Conservation (phyloP, 1,140 invertebrate species). For the Halesus radiatus region DNA sequence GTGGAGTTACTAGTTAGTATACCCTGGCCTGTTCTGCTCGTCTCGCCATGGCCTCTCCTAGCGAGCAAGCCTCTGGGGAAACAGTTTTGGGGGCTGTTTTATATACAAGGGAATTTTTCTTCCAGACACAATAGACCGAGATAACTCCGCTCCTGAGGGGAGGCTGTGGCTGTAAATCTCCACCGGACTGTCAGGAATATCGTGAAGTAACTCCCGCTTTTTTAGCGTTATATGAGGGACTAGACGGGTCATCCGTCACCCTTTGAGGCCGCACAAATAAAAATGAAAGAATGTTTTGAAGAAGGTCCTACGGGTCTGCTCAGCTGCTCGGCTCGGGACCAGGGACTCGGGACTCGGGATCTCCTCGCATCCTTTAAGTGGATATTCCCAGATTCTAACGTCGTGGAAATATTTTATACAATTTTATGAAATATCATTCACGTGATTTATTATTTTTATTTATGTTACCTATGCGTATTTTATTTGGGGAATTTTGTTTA, state of each 20-base stretch:
- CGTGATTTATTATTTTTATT: too few relatives aligned
- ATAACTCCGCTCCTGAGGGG: conserved; percentile 24
- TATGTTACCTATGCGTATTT: too few relatives aligned
- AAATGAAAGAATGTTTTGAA: conserved; percentile 53
- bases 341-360: too few relatives aligned
- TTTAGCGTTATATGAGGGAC: conserved; percentile 50
- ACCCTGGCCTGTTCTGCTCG: too few relatives aligned
- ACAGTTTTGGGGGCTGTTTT: conserved; percentile 39
- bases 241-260: conserved; percentile 57
- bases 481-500: too few relatives aligned
- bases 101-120: conserved; percentile 51
- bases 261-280: conserved; percentile 56
- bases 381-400: conserved; percentile 3
- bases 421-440: conserved; percentile 4
- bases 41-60: neutral
- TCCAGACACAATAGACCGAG: conserved; percentile 53
- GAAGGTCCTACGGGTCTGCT: conserved; percentile 34
- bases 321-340: too few relatives aligned
- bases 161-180: conserved; percentile 29
- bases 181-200: conserved; percentile 29
- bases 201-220: conserved; percentile 26
- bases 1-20: too few relatives aligned
- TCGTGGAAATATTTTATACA: neutral
- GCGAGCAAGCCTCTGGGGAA: conserved; percentile 14
- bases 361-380: neutral